Evolutionary conservation across 2,797 vertebrate genomes (phyloP).

Genomic region (Sparus aurata): DNA sequence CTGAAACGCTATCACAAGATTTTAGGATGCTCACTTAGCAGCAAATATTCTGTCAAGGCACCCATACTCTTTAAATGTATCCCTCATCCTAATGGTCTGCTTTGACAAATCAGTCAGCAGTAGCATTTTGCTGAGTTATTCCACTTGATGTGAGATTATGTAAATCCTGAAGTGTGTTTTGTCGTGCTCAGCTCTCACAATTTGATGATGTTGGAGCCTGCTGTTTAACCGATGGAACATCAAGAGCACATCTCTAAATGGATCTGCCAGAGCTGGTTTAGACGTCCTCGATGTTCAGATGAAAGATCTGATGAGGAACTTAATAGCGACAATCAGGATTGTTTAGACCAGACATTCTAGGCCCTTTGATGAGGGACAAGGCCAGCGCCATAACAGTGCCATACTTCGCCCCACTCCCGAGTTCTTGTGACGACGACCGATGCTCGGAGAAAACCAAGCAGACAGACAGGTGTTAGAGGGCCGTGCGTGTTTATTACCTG

Average conservation of each 20-base stretch:
- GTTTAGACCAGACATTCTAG: constrained; percentile 61
- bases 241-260: constrained; percentile 44
- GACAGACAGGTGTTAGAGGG: constrained; percentile 2
- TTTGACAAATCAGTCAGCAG: not conserved
- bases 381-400: not conserved
- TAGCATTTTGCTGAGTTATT: not conserved
- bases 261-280: constrained; percentile 34
- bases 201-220: not conserved
- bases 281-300: constrained; percentile 56
- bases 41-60: constrained; percentile 8
- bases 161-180: not conserved
- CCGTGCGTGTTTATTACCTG: not conserved
- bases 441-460: constrained; percentile 3
- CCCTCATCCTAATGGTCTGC: not conserved
- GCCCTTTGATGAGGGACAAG: constrained; percentile 56
- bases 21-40: not conserved
- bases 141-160: constrained; percentile 7
- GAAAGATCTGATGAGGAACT: constrained; percentile 60
- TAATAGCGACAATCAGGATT: constrained; percentile 53
- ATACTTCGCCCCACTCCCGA: not conserved
- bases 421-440: not conserved
- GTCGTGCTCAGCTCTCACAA: constrained; percentile 4
- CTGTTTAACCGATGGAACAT: constrained; percentile 25
- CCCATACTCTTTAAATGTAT: not conserved
- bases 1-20: not conserved